Conservation (phyloP, 2,888 invertebrate genomes). For the Cataglyphis cursor region DNA sequence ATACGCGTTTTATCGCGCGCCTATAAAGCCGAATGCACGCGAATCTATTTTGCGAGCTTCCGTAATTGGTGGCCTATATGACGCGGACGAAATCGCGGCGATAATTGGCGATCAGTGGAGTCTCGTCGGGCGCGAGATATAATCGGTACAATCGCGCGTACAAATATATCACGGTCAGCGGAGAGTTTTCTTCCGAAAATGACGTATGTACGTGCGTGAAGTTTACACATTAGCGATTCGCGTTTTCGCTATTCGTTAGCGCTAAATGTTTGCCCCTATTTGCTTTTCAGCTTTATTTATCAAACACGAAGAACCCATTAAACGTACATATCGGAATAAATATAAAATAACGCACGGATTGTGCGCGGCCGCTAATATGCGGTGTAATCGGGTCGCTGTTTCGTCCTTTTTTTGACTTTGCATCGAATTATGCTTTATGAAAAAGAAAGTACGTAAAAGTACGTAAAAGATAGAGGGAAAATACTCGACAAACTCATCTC, state of each 20-base stretch:
- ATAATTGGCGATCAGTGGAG: slow-evolving; percentile 45
- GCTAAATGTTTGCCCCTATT: slow-evolving; percentile 4
- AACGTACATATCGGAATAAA: slow-evolving; percentile 27
- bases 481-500: not conserved
- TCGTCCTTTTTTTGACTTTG: not conserved
- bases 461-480: not conserved
- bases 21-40: slow-evolving; percentile 46
- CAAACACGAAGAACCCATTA: slow-evolving; percentile 42
- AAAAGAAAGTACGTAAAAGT: not conserved
- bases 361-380: slow-evolving; percentile 1
- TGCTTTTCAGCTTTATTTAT: slow-evolving; percentile 42
- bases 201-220: not conserved
- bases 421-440: not conserved
- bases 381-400: not conserved
- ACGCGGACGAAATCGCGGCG: slow-evolving; percentile 43
- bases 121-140: slow-evolving; percentile 9
- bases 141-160: slow-evolving; percentile 27
- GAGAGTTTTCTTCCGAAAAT: slow-evolving; percentile 39
- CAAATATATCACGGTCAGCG: slow-evolving; percentile 30
- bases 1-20: slow-evolving; percentile 43
- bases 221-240: slow-evolving; percentile 2
- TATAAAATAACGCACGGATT: slow-evolving; percentile 11
- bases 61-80: slow-evolving; percentile 49
- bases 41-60: slow-evolving; percentile 47
- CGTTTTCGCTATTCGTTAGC: slow-evolving; percentile 30